Base-by-base conservation (phyloP, 2,797 vertebrate species). In the Myotis pilosus region DNA sequence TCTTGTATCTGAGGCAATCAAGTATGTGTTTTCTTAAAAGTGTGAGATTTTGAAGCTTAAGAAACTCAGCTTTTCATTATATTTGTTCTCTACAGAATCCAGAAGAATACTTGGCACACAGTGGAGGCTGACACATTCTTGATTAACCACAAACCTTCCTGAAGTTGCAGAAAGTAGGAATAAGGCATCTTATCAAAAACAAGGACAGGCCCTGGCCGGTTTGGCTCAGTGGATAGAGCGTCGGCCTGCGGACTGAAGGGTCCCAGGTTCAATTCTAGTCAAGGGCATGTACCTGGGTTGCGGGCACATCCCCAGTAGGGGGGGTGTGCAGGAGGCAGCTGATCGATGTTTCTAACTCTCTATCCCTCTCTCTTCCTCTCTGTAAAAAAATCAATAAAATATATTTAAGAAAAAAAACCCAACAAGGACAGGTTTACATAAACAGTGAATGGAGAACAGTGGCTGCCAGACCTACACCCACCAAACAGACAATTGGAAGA, bases 101-200 rank as follows among this genome's bases (percentile, higher is more conserved):
- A 74, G 49, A 6, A 92, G 69, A 83, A 74, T 57, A 83, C 33
- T 5, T 92, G n/a, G 36, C 44, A 78, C 36, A 71, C 0, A 66
- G 44, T 16, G 51, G 38, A 19, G 23, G 33, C 7, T 68, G 41
- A 80, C 53, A 87, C 72, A 71, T 38, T 90, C 75, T 72, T 64
- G 51, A 92, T 76, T 55, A 75, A 76, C 53, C 62, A 66, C 22
- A 68, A 94, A 72, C 6, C 30, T 91, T 95, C 80, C 49, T 88
- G 44, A 91, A 78, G n/a, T 17, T 78, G 62, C 87, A 53, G 30
- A 47, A 91, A 87, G 51, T 23, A 91, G 33, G 55, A 91, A 78
- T 87, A 87, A 74, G 8, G 60, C 22, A 86, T 28, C 68, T 38
- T 41, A 78, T 64, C 30, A 68, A 92, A 89, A 76, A 15, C 51